Evolutionary conservation across 2,113 vertebrate genomes (phyloP).

Genomic region (Psilopogon haemacephalus): DNA sequence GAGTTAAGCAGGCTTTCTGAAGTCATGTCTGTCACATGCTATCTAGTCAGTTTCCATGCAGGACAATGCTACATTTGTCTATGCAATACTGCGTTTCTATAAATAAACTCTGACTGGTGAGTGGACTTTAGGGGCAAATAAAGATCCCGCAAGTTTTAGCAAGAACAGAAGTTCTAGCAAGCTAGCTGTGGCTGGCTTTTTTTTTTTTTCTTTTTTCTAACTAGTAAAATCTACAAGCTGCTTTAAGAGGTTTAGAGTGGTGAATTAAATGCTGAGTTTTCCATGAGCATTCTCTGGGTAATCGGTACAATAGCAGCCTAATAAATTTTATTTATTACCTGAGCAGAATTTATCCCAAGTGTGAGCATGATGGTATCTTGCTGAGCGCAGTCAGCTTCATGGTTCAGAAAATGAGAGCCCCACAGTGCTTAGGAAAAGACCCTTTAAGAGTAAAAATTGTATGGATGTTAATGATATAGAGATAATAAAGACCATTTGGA

Average conservation of each 20-base stretch:
- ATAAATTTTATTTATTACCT: constrained; percentile 1
- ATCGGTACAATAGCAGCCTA: background rate
- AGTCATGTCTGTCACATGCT: background rate
- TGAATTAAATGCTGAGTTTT: background rate
- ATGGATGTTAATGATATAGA: background rate
- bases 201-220: background rate
- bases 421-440: background rate
- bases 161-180: background rate
- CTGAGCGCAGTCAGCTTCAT: background rate
- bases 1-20: background rate
- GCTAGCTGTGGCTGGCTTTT: background rate
- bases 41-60: background rate
- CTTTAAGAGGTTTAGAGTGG: background rate
- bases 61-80: background rate
- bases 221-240: background rate
- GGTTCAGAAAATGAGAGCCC: background rate
- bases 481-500: background rate
- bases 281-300: background rate
- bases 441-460: background rate
- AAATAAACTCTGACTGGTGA: background rate
- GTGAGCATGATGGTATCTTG: background rate
- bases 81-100: background rate
- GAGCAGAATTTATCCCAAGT: constrained; percentile 16
- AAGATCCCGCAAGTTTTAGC: background rate
- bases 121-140: background rate